A percentile compares a stretch with the other conserved stretches of the same genome.
Conservation (phyloP, 2,797 vertebrate species). For the Merluccius polli region DNA sequence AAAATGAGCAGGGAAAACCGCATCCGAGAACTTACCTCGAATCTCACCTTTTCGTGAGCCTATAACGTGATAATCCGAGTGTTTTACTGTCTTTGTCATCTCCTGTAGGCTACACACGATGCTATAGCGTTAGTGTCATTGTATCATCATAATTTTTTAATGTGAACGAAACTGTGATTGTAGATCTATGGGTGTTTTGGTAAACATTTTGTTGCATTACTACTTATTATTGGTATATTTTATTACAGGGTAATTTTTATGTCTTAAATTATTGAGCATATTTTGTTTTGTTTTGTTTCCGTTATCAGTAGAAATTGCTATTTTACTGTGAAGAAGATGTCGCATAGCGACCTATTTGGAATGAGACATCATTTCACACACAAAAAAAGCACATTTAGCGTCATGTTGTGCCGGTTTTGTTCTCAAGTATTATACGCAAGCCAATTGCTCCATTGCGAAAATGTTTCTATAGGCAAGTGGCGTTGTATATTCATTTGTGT, state of each 20-base stretch:
- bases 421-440: conserved; percentile 41
- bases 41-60: conserved; percentile 97
- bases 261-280: conserved; percentile 71
- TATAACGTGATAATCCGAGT: conserved; percentile 24
- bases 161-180: conserved; percentile 71
- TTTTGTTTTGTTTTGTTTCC: conserved; percentile 27
- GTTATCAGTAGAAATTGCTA: conserved; percentile 33
- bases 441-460: conserved; percentile 50
- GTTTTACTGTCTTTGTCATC: conserved; percentile 26
- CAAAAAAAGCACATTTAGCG: conserved; percentile 65
- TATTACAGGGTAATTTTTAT: conserved; percentile 69
- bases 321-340: conserved; percentile 59
- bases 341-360: conserved; percentile 62
- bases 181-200: conserved; percentile 43
- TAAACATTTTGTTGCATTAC: conserved; percentile 59
- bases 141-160: conserved; percentile 52
- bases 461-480: conserved; percentile 80
- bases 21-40: conserved; percentile 98
- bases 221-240: conserved; percentile 60
- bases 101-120: conserved; percentile 39
- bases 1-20: conserved; percentile 99
- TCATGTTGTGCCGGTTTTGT: conserved; percentile 47
- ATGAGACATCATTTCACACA: conserved; percentile 21
- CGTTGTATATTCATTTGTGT: conserved; percentile 82
- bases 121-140: conserved; percentile 49